Evolutionary conservation across 1,140 invertebrate genomes (phyloP), one percentile per base, ranked within the genome.

Genomic region (Pantala flavescens): DNA sequence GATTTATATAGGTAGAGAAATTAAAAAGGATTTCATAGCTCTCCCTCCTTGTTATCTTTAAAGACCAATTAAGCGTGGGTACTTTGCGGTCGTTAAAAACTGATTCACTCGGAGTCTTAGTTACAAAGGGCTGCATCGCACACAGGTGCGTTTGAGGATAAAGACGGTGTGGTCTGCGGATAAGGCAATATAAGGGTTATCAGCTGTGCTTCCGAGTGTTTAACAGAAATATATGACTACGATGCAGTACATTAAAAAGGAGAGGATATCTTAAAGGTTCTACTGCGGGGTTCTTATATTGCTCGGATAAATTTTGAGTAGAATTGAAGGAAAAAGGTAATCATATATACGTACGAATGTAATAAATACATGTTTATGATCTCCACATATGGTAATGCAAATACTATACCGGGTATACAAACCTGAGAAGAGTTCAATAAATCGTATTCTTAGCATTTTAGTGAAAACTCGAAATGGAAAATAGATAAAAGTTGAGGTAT

Each of bases 31-130:
- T 63, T 19, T 21, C 49, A 21, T 3, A 3, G n/a, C n/a, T 16
- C 49, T 63, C 49, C 49, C 49, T 63, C 49, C 49, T 63, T 63
- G 49, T 63, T 63, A 63, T 63, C 49, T 63, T 63, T 63, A 63
- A 63, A 63, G 49, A 63, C 49, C 49, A 63, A 63, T 63, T 63
- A 63, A 63, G n/a, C 2, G 16, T 16, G 43, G 43, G 43, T 16
- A 49, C 43, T 49, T 49, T 49, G 49, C n/a, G 49, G 49, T 63
- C 49, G 49, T 63, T 63, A 63, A 63, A 63, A 63, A 63, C 49
- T 63, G 49, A 63, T 63, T 63, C 49, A 63, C 49, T 63, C 5
- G 49, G 49, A 63, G 49, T 21, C 12, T 21, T 63, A 3, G 49
- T 12, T 19, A 63, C 49, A 63, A 21, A 63, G 16, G 49, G 49